Percentiles rank a stretch among this genome's conserved stretches.
Evolutionary conservation across 2,113 vertebrate genomes (phyloP).

Genomic region (Isichthys henryi): DNA sequence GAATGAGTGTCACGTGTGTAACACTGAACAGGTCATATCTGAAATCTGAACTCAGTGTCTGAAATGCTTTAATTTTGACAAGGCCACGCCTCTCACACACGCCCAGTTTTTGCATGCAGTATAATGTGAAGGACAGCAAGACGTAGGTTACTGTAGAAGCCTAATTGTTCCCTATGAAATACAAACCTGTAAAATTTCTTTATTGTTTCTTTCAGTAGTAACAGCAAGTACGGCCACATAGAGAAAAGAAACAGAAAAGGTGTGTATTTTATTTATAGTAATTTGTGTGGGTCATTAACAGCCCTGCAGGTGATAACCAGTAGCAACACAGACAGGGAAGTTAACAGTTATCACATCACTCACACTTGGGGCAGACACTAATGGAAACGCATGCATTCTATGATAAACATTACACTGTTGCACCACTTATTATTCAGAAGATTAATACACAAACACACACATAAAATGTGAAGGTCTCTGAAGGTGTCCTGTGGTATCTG

Average conservation of each 20-base stretch:
- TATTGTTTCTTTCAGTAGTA: not conserved
- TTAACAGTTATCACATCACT: not conserved
- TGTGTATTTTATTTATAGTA: not conserved
- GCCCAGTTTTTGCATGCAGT: not conserved
- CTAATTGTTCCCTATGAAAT: not conserved
- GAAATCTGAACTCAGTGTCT: not conserved
- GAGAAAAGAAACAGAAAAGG: not conserved
- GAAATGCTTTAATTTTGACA: not conserved
- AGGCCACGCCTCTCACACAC: not conserved
- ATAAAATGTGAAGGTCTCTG: not conserved
- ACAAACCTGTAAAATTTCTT: not conserved
- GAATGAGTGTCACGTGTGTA: not conserved
- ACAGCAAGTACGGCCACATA: not conserved
- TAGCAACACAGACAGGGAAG: not conserved
- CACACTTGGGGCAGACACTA: not conserved
- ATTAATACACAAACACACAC: not conserved
- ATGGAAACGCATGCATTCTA: not conserved
- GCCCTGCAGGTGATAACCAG: not conserved
- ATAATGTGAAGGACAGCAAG: not conserved
- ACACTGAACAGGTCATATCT: not conserved
- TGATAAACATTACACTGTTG: not conserved
- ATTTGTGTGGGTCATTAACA: not conserved
- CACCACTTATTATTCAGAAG: not conserved
- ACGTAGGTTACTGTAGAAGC: not conserved
- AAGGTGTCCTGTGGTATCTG: too few relatives aligned